phyloP scores from a whole-genome alignment of 1,140 invertebrate genomes.

The Ceratitis capitata region DNA sequence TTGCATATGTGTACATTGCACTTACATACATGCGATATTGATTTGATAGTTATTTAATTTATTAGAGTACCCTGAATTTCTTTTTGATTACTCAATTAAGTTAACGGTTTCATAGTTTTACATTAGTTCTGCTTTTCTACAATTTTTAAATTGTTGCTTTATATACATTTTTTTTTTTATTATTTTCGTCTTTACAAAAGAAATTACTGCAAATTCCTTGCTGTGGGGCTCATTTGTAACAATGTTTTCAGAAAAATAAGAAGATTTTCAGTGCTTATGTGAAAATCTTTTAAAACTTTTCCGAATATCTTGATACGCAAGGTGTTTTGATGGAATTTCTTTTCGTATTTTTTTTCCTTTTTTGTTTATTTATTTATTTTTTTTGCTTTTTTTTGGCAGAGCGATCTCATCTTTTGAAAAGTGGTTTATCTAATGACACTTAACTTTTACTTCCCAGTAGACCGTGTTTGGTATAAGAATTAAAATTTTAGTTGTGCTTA shows the following conservation, averaged over 20 bases:
- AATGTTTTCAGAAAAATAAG: background rate
- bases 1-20: background rate
- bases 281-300: background rate
- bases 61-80: background rate
- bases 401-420: too few relatives aligned
- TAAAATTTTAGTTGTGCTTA: background rate
- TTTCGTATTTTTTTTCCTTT: background rate
- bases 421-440: too few relatives aligned
- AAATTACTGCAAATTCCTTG: background rate
- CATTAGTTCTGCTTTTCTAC: too few relatives aligned
- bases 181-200: background rate
- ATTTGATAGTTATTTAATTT: background rate
- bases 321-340: background rate
- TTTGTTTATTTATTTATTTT: background rate
- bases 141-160: background rate
- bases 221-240: constrained; percentile 17
- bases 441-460: background rate
- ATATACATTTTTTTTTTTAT: background rate
- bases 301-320: background rate
- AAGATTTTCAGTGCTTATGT: background rate
- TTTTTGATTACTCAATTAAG: constrained; percentile 17
- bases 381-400: too few relatives aligned
- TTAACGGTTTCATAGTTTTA: background rate
- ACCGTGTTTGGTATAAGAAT: background rate
- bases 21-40: background rate